Conservation (phyloP, 2,797 vertebrate genomes). For the Bryconaethiops microstoma region DNA sequence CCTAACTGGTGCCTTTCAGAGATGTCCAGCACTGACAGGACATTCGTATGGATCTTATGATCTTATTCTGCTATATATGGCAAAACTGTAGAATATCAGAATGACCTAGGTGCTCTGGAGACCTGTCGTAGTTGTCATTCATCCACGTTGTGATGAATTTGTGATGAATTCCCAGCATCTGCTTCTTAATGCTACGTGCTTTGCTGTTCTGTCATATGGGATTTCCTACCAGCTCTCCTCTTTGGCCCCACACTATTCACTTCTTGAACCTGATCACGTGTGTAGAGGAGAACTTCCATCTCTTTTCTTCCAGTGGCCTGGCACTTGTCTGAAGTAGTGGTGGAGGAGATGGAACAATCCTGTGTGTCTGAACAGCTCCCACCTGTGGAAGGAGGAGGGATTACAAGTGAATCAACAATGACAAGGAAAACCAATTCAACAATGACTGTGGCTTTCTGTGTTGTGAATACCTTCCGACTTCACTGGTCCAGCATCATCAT, state of each 20-base stretch:
- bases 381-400: slow-evolving; percentile 40
- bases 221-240: slow-evolving; percentile 13
- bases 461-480: slow-evolving; percentile 5
- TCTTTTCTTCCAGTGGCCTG: not conserved
- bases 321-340: slow-evolving; percentile 34
- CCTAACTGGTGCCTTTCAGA: not conserved
- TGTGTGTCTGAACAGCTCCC: slow-evolving; percentile 71
- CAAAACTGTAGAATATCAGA: not conserved
- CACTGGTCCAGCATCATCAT: slow-evolving; percentile 14
- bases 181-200: slow-evolving; percentile 16
- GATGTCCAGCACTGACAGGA: not conserved
- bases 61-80: not conserved
- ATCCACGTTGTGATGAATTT: slow-evolving; percentile 4
- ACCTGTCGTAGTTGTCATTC: not conserved
- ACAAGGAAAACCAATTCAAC: not conserved
- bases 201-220: not conserved
- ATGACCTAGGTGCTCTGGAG: not conserved
- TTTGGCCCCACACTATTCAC: slow-evolving; percentile 44
- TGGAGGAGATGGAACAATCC: slow-evolving; percentile 69
- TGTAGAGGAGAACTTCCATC: not conserved
- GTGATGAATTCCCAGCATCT: not conserved
- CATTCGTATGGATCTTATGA: not conserved
- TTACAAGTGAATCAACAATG: not conserved
- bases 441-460: slow-evolving; percentile 17
- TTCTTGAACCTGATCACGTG: not conserved